Evolutionary conservation across 1,140 invertebrate species (phyloP).

Genomic region (Megathymus violae): DNA sequence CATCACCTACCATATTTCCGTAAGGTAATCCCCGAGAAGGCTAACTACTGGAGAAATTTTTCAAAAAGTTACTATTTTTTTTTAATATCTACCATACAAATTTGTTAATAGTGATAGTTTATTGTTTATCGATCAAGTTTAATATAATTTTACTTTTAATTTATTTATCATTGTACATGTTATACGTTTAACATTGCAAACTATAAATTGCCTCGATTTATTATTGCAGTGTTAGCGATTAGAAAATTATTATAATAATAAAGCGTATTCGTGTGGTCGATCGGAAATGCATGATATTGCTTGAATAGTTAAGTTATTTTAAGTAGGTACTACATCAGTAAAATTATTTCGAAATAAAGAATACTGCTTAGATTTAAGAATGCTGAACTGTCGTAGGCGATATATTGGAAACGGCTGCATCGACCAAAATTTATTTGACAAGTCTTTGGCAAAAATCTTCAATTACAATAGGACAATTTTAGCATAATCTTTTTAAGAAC

Average conservation of each 20-base stretch:
- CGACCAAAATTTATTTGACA: slow-evolving; percentile 5
- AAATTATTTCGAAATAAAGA: not conserved
- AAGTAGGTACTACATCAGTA: slow-evolving; percentile 13
- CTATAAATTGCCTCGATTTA: slow-evolving; percentile 71
- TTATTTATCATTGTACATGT: slow-evolving; percentile 25
- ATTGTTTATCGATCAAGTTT: slow-evolving; percentile 63
- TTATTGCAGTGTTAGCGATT: slow-evolving; percentile 46
- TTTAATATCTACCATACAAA: slow-evolving; percentile 68
- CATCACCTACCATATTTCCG: slow-evolving; percentile 56
- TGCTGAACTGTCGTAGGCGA: not conserved
- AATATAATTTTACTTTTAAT: slow-evolving; percentile 38
- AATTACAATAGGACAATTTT: slow-evolving; percentile 16
- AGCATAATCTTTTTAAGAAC: slow-evolving; percentile 12
- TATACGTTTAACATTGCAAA: slow-evolving; percentile 45
- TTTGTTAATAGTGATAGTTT: slow-evolving; percentile 72
- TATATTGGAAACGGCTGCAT: slow-evolving; percentile 1
- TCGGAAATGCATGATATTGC: slow-evolving; percentile 21
- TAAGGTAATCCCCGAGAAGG: slow-evolving; percentile 55
- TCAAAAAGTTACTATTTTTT: slow-evolving; percentile 60
- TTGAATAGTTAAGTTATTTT: slow-evolving; percentile 19
- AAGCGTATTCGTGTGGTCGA: slow-evolving; percentile 30
- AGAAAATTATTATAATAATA: slow-evolving; percentile 30
- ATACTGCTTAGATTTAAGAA: slow-evolving; percentile 4
- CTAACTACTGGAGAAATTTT: slow-evolving; percentile 69
- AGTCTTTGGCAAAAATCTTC: slow-evolving; percentile 28